Conservation (phyloP, 2,797 vertebrate genomes). For the Dermochelys coriacea region DNA sequence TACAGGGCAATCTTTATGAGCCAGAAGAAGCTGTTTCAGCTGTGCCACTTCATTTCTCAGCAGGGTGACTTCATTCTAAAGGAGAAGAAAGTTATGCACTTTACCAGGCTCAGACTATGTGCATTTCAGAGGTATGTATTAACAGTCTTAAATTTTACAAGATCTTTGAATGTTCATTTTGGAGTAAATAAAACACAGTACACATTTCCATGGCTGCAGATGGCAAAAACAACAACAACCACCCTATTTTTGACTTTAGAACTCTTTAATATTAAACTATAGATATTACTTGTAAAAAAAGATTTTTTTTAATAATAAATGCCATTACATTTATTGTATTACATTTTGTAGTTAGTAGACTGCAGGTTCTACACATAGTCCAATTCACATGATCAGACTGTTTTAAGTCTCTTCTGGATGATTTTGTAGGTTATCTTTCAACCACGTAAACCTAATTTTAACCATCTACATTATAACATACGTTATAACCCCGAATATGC, state of each 20-base stretch:
- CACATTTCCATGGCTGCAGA: conserved; percentile 5
- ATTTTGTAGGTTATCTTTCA: conserved; percentile 40
- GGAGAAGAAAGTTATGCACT: conserved; percentile 82
- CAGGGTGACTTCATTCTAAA: conserved; percentile 98
- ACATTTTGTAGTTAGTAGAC: conserved; percentile 36
- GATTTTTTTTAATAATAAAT: conserved; percentile 40
- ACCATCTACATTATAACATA: conserved; percentile 12
- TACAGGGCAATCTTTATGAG: conserved; percentile 99
- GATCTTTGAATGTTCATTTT: conserved; percentile 62
- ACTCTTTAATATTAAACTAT: conserved; percentile 38
- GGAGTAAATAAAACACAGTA: conserved; percentile 58
- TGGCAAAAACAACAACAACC: neutral
- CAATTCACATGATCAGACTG: conserved; percentile 17
- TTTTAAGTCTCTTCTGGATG: conserved; percentile 11
- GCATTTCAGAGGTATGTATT: conserved; percentile 64
- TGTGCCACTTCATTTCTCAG: conserved; percentile 99
- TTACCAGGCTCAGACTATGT: conserved; percentile 74
- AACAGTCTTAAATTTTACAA: conserved; percentile 44
- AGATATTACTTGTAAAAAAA: neutral
- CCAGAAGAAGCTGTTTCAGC: conserved; percentile 99
- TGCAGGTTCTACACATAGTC: neutral
- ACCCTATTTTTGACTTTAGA: neutral
- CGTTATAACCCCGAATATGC: neutral
- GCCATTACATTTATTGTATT: neutral
- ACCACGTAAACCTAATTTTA: conserved; percentile 18